Conservation (phyloP, 1,140 invertebrate species). For the Coptotermes formosanus region DNA sequence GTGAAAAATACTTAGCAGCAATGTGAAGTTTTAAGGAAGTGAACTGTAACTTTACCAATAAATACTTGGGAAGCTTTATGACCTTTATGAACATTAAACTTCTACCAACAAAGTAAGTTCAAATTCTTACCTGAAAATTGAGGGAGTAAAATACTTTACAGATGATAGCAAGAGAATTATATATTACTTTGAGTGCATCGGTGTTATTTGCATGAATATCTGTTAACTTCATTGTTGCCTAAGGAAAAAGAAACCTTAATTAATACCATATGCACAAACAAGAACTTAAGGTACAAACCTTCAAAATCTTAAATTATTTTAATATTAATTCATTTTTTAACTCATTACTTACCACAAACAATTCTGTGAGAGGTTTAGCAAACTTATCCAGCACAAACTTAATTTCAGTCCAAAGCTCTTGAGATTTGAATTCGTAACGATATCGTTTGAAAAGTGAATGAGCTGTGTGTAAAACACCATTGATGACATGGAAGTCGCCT, state of each 20-base stretch:
- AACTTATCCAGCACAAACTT: slow-evolving; percentile 94
- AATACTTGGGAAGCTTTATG: slow-evolving; percentile 17
- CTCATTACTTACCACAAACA: slow-evolving; percentile 70
- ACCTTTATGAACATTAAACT: background rate
- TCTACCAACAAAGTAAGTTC: background rate
- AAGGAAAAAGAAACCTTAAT: slow-evolving; percentile 43
- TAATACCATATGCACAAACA: background rate
- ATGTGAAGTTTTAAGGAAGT: too few relatives aligned
- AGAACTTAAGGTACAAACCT: background rate
- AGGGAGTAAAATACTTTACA: slow-evolving; percentile 96
- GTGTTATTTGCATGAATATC: slow-evolving; percentile 75
- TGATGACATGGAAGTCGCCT: slow-evolving; percentile 93
- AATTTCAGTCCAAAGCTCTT: slow-evolving; percentile 93
- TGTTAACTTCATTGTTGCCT: slow-evolving; percentile 83
- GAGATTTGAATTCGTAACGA: slow-evolving; percentile 93
- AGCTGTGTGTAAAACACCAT: slow-evolving; percentile 90
- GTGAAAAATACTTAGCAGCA: too few relatives aligned
- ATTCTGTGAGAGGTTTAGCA: slow-evolving; percentile 88
- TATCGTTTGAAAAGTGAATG: slow-evolving; percentile 97
- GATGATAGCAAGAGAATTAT: slow-evolving; percentile 85
- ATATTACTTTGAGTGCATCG: slow-evolving; percentile 82
- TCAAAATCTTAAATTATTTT: background rate
- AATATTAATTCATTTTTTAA: slow-evolving; percentile 35
- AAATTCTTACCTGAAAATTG: slow-evolving; percentile 75
- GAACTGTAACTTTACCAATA: too few relatives aligned